Base-by-base conservation (phyloP, 2,888 invertebrate species). In the Platypus cylindrus region DNA sequence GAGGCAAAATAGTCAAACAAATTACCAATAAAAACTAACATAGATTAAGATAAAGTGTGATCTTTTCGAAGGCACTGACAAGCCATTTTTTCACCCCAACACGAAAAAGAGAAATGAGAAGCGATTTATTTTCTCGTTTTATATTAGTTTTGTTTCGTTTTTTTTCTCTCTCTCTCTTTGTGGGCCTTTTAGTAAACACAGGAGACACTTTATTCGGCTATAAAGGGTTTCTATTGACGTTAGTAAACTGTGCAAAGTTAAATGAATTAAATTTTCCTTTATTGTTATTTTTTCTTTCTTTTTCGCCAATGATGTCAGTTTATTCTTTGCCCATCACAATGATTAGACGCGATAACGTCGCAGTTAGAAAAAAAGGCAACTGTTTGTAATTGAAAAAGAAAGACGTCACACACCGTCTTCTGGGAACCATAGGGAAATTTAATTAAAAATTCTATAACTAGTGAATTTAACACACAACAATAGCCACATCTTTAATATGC, bases 211-310 rank as follows among this genome's bases (percentile, higher is more conserved):
- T 40, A 40, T 40, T 40, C 37, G 37, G 15, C 37, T 22, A 40
- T 40, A 40, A 40, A 40, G 27, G 40, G 36, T 27, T 28, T 12
- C 12, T 32, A 34, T 34, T 36, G 40, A 40, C 32, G 40, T 37
- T 25, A 27, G 30, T 37, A 40, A 40, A 34, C n/a, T n/a, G n/a
- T 34, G 40, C 20, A 31, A 28, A 16, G 34, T 31, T 29, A 40
- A 40, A 40, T 40, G 40, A 40, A 40, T 40, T 40, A 36, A 40
- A 34, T 40, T 40, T 36, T 33, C 36, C 36, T 40, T 40, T 40
- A 36, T 40, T 33, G 28, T 24, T 24, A 11, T 5, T 24, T 24
- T 24, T 24, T 9, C 20, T 5, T 20, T 9, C 9, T 5, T 9
- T 20, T 24, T 12, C 9, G n/a, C n/a, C n/a, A n/a, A n/a, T n/a